Base-by-base conservation (phyloP, 2,888 invertebrate genomes). In the Bembecia ichneumoniformis region DNA sequence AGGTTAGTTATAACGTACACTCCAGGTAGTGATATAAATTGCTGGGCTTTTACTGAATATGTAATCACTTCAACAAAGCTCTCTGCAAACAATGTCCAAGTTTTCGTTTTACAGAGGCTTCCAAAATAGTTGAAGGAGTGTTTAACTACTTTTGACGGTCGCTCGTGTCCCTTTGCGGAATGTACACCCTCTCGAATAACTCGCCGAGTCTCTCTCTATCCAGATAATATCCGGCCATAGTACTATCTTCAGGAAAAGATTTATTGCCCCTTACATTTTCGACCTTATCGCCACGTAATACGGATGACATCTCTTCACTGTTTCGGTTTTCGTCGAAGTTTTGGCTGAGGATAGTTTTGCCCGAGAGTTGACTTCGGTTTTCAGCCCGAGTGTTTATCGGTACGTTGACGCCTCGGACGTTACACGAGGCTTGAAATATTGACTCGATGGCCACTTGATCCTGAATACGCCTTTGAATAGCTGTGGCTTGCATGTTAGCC, bases 401-500 rank as follows among this genome's bases (percentile, higher is more conserved):
- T 36, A 55, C 51, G 51, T 49, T 59, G 55, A 64, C 67, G 36
- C 62, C 71, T 17, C 66, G 64, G 36, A 66, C 62, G 36, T 71
- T 71, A 47, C 70, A 77, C 11, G 78, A 71, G 9, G 75, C 70
- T 63, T 82, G 72, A 44, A 86, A 61, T 55, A 86, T 73, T 1
- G 79, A 66, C 58, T 82, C 82, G 11, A 87, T 60, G 1, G 79
- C 70, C 36, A 71, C 68, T 62, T 86, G 84, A 55, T 87, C 86
- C 48, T 83, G 82, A 51, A 81, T 67, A 50, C 81, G 70, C 47
- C 82, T 61, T 56, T 87, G 82, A 54, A 84, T 77, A 3, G 86
- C 81, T 0, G 82, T 82, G 1, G 81, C 71, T 66, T 87, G 86
- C 50, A 86, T 72, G 50, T 74, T 82, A 2, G 78, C 80, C 14